These are phyloP conservation scores for Eulemur macaco DNA, from an alignment of 2,113 vertebrate species.

Conservation along the genomic window DNA sequence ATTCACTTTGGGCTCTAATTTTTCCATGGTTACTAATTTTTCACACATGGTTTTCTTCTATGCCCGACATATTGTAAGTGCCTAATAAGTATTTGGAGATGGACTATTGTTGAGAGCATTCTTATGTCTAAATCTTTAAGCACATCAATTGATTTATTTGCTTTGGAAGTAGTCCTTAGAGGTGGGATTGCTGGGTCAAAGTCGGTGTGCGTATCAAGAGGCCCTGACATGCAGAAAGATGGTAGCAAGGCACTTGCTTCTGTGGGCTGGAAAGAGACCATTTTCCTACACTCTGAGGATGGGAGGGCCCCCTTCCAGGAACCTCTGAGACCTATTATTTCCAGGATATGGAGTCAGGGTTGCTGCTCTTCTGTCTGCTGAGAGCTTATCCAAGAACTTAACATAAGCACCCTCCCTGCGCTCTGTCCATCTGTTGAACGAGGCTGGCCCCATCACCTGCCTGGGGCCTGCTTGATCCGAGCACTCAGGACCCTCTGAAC, in stretches of 20 bases:
- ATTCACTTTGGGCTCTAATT: neutral
- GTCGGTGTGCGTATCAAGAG: neutral
- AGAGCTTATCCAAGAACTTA: neutral
- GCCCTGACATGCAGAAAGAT: neutral
- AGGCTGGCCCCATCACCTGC: neutral
- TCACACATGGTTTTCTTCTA: neutral
- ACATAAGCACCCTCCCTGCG: rapidly evolving
- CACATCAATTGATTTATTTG: neutral
- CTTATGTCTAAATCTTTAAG: conserved; percentile 5
- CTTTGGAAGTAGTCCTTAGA: neutral
- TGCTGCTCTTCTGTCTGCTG: neutral
- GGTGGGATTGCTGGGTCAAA: neutral
- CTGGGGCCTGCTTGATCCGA: neutral
- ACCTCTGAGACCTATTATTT: neutral
- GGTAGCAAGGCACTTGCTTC: neutral
- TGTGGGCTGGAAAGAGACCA: neutral
- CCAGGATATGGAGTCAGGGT: neutral
- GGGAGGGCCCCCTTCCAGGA: neutral
- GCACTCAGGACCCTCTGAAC: neutral
- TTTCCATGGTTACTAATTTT: neutral
- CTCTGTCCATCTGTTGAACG: neutral
- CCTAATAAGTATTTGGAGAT: neutral
- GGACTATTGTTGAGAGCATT: neutral
- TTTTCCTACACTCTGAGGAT: neutral
- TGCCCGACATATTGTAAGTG: neutral